phyloP scores from a whole-genome alignment of 1,140 invertebrate genomes.

The Aricia agestis region DNA sequence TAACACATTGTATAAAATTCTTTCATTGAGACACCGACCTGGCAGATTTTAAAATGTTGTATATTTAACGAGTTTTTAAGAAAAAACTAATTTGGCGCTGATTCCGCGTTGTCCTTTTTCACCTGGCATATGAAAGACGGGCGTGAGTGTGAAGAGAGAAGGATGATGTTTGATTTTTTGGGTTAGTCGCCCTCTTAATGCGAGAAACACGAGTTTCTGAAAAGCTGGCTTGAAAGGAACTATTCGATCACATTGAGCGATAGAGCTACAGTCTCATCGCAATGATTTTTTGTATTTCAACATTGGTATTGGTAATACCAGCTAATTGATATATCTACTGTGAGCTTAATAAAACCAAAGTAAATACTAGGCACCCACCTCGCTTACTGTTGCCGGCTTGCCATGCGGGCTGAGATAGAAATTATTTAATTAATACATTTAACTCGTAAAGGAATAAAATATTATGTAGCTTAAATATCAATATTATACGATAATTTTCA shows the following conservation, averaged over 20 bases:
- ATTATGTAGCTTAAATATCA: no score
- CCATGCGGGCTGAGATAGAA: constrained; percentile 1
- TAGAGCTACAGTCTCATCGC: not conserved
- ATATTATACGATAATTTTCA: no score
- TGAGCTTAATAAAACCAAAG: not conserved
- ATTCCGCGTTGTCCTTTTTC: no score
- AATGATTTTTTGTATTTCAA: not conserved
- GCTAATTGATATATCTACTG: not conserved
- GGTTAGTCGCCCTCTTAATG: no score
- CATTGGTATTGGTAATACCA: not conserved
- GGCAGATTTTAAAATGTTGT: no score
- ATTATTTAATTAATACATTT: not conserved
- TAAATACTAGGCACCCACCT: constrained; percentile 5
- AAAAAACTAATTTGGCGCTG: no score
- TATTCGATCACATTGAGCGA: constrained; percentile 8
- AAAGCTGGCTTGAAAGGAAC: constrained; percentile 4
- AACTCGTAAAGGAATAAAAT: not conserved
- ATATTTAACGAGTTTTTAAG: no score
- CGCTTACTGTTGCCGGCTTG: constrained; percentile 5
- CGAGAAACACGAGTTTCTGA: constrained; percentile 11
- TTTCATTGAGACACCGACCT: no score
- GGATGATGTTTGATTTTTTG: no score
- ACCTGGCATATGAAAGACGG: no score
- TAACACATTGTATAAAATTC: no score
- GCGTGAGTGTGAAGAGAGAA: no score